Conservation (phyloP, 2,888 invertebrate species). For the Venusia cambrica region DNA sequence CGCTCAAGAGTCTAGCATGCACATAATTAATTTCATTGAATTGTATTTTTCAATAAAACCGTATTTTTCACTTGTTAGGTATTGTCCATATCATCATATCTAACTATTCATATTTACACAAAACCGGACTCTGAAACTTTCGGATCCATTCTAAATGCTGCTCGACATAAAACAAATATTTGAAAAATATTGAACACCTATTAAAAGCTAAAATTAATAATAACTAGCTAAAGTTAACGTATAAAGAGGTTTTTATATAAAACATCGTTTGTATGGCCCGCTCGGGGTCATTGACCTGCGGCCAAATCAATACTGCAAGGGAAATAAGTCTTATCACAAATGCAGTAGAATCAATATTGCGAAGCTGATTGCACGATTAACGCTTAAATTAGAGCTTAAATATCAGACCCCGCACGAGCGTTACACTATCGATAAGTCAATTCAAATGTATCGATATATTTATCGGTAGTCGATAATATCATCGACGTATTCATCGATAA, state of each 20-base stretch:
- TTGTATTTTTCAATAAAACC: conserved; percentile 77
- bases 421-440: conserved; percentile 19
- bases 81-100: conserved; percentile 77
- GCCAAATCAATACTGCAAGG: conserved; percentile 52
- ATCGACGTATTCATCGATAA: conserved; percentile 9
- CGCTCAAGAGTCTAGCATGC: conserved; percentile 55
- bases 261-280: conserved; percentile 36
- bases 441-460: conserved; percentile 22
- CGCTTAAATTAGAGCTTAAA: conserved; percentile 43
- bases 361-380: conserved; percentile 42
- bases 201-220: conserved; percentile 75
- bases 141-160: conserved; percentile 58
- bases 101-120: conserved; percentile 76
- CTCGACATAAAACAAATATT: conserved; percentile 50
- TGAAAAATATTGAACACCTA: conserved; percentile 77
- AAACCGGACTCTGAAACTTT: conserved; percentile 35
- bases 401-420: conserved; percentile 44
- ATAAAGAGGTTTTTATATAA: conserved; percentile 59
- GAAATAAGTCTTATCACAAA: conserved; percentile 58
- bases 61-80: conserved; percentile 78
- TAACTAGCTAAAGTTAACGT: conserved; percentile 72
- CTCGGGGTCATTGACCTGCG: conserved; percentile 16
- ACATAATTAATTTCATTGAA: conserved; percentile 69
- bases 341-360: conserved; percentile 50
- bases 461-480: too few species aligned